Evolutionary conservation across 2,888 invertebrate genomes (phyloP).

Genomic region (Xestia sexstrigata): DNA sequence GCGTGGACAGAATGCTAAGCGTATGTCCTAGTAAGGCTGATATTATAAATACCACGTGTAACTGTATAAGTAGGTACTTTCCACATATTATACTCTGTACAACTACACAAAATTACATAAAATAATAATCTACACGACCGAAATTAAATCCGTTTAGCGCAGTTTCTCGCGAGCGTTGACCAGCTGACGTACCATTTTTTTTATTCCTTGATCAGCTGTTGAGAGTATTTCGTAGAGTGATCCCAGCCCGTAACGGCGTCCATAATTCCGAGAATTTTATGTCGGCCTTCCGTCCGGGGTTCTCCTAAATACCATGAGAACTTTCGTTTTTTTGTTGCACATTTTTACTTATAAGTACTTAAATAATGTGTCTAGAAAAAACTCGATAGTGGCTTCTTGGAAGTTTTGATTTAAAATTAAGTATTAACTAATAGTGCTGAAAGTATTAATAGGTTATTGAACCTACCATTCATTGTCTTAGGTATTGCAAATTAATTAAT

Average conservation of each 20-base stretch:
- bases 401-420: background rate
- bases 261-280: slow-evolving; percentile 55
- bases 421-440: background rate
- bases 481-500: background rate
- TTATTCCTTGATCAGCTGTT: slow-evolving; percentile 53
- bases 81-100: background rate
- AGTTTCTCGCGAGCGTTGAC: slow-evolving; percentile 23
- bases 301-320: slow-evolving; percentile 36
- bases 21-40: background rate
- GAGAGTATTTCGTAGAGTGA: slow-evolving; percentile 32
- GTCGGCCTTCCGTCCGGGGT: slow-evolving; percentile 54
- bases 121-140: slow-evolving; percentile 3
- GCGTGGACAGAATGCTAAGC: slow-evolving; percentile 35
- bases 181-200: slow-evolving; percentile 53
- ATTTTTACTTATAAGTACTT: background rate
- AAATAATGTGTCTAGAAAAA: slow-evolving; percentile 6
- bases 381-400: background rate
- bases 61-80: slow-evolving; percentile 7
- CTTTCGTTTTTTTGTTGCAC: slow-evolving; percentile 20
- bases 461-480: background rate
- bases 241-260: slow-evolving; percentile 38
- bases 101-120: background rate
- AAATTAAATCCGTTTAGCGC: slow-evolving; percentile 19
- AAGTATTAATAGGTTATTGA: background rate
- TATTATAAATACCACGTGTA: slow-evolving; percentile 21